Conservation (phyloP, 2,888 invertebrate species). For the Ptychoptera albimana region DNA sequence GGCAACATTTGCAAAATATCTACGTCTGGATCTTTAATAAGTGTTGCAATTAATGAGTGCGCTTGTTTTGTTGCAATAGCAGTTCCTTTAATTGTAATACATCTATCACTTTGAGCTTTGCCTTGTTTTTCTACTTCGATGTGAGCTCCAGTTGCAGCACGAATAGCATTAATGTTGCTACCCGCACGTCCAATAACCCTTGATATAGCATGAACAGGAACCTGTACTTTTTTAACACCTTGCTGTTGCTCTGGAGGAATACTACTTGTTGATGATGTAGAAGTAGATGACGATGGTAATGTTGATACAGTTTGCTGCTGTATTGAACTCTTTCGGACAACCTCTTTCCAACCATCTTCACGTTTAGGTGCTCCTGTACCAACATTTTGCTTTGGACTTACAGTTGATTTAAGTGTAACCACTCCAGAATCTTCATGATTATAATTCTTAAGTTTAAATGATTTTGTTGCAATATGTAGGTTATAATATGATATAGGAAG, state of each 20-base stretch:
- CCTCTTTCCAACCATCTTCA: conserved; percentile 95
- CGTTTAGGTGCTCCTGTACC: conserved; percentile 32
- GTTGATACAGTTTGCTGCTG: conserved; percentile 19
- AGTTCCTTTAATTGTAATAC: conserved; percentile 90
- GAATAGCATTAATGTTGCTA: conserved; percentile 94
- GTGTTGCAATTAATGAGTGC: conserved; percentile 71
- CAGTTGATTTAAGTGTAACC: conserved; percentile 29
- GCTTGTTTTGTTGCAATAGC: conserved; percentile 88
- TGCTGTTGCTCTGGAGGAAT: conserved; percentile 10
- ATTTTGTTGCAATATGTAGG: conserved; percentile 5
- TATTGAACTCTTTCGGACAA: conserved; percentile 68
- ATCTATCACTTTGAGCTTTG: conserved; percentile 84
- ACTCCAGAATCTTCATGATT: background rate
- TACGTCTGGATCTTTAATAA: conserved; percentile 91
- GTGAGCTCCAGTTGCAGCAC: conserved; percentile 91
- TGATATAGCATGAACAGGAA: conserved; percentile 88
- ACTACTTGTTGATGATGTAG: conserved; percentile 20
- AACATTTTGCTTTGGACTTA: conserved; percentile 49
- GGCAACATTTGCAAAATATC: conserved; percentile 74
- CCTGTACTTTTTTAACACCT: conserved; percentile 79
- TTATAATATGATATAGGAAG: conserved; percentile 13
- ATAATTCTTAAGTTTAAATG: background rate
- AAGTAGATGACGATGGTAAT: conserved; percentile 11
- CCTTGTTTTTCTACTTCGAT: conserved; percentile 97
- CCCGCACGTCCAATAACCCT: conserved; percentile 95